Conservation (phyloP, 2,888 invertebrate species). For the Herminia tarsipennalis region DNA sequence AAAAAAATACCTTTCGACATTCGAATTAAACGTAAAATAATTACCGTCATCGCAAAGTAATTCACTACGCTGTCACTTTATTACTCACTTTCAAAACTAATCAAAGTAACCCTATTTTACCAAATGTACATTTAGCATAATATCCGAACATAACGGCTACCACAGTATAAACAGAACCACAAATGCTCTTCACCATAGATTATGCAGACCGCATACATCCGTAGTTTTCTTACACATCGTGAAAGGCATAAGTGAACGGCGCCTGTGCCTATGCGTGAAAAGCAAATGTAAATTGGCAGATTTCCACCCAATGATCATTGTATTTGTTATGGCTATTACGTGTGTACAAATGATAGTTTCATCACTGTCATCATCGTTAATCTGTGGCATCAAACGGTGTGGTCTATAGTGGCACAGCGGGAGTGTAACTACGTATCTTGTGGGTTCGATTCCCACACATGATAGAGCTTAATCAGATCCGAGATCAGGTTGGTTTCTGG, state of each 20-base stretch:
- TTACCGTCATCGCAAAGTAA: background rate
- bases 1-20: too few relatives aligned
- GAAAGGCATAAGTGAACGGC: slow-evolving; percentile 32
- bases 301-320: slow-evolving; percentile 44
- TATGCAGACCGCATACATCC: slow-evolving; percentile 18
- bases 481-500: too few relatives aligned
- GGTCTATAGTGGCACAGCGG: too few relatives aligned
- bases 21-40: too few relatives aligned
- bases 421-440: too few relatives aligned
- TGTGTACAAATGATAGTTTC: slow-evolving; percentile 26
- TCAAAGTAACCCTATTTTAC: background rate
- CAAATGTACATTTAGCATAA: background rate
- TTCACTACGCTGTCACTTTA: background rate
- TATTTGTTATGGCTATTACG: slow-evolving; percentile 35
- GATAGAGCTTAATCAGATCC: too few relatives aligned
- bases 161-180: slow-evolving; percentile 12
- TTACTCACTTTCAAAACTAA: background rate
- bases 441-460: too few relatives aligned
- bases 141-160: background rate
- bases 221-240: slow-evolving; percentile 28
- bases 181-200: slow-evolving; percentile 5
- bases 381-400: slow-evolving; percentile 3
- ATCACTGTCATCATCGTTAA: slow-evolving; percentile 19
- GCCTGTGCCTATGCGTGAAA: slow-evolving; percentile 36
- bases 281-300: slow-evolving; percentile 47